phyloP scores from a whole-genome alignment of 2,888 invertebrate species.

The Diarsia brunnea region DNA sequence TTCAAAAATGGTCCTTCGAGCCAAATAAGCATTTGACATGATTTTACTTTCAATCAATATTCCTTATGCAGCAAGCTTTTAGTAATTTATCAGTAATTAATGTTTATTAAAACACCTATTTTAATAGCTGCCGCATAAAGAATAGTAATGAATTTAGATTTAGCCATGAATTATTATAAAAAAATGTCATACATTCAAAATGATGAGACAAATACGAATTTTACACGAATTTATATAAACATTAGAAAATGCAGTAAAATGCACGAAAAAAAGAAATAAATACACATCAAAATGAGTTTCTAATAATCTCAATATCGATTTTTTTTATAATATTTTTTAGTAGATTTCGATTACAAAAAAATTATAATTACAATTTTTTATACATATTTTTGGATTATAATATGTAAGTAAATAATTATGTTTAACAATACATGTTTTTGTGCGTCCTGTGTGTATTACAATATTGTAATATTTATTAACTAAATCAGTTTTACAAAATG shows the following conservation, averaged over 20 bases:
- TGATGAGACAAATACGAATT: constrained; percentile 45
- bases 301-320: constrained; percentile 70
- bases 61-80: not conserved
- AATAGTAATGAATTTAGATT: constrained; percentile 32
- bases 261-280: constrained; percentile 58
- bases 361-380: constrained; percentile 25
- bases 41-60: constrained; percentile 9
- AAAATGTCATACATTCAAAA: constrained; percentile 62
- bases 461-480: constrained; percentile 35
- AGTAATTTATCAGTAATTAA: not conserved
- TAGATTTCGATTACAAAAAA: constrained; percentile 60
- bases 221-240: constrained; percentile 40
- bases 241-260: constrained; percentile 61
- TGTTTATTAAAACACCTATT: not conserved
- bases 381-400: constrained; percentile 28
- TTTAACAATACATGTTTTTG: constrained; percentile 50
- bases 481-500: constrained; percentile 56
- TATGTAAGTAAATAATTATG: constrained; percentile 54
- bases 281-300: constrained; percentile 70
- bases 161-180: constrained; percentile 41
- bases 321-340: constrained; percentile 43
- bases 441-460: constrained; percentile 45
- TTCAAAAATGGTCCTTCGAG: constrained; percentile 57
- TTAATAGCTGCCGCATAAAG: not conserved
- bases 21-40: constrained; percentile 35